Evolutionary conservation across 1,140 invertebrate species (phyloP), one percentile per base, ranked within the genome.

Genomic region (Sitodiplosis mosellana): DNA sequence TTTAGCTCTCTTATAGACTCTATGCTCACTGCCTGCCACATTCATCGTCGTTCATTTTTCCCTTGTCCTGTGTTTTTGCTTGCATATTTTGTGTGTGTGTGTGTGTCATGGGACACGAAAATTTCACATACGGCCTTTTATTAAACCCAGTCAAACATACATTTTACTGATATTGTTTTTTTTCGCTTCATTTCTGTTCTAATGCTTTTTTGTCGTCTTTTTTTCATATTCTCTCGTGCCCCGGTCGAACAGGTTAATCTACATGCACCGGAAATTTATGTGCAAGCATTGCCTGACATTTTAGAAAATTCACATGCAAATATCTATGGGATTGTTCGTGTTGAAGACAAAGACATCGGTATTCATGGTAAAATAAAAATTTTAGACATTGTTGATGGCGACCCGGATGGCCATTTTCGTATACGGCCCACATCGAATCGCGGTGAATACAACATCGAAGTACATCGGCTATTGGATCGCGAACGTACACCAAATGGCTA

Each of bases 291-390:
- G 52, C 83, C 86, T 0, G 77, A 83, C 49, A 76, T 93, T 18
- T 70, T 84, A 6, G 87, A 92, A 54, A 81, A 90, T 49, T 83
- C 85, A 0, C 81, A 84, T 53, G 77, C 82, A 0, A 78, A 88
- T 56, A 83, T 90, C 46, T 94, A 91, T 60, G 91, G 90, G 1
- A 89, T 95, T 37, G 77, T 96, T 2, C 75, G 76, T 17, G 84
- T 92, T 0, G 72, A 73, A 12, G 91, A 96, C 59, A 69, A 74
- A 15, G 92, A 97, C 63, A 65, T 68, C 33, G 90, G 89, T 0
- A 68, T 77, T 3, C 84, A 89, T 61, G 92, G 91, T 1, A 69
- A 84, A 54, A 85, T 95, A 27, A 75, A 75, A 11, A 73, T 70
- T 38, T 68, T 96, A n/a, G 80, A 87, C 53, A 93, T 96, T 49